Base-by-base conservation (phyloP, 2,797 vertebrate genomes). In the Chrysocyon brachyurus region DNA sequence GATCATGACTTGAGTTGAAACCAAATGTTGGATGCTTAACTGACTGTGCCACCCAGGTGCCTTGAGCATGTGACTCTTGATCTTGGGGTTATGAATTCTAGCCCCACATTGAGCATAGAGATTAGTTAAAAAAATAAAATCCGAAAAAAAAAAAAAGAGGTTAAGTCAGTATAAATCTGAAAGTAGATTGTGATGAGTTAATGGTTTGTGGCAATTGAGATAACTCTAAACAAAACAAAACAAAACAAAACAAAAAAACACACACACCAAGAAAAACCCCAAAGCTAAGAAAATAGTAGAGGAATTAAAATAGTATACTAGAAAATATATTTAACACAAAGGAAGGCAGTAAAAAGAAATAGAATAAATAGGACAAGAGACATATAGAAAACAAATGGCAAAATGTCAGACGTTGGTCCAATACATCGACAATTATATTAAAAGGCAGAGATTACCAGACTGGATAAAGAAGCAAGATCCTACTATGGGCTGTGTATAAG, bases 311-410 rank as follows among this genome's bases (percentile, higher is more conserved):
- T 78, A 56, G 15, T 56, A 49, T 4, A 56, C 11, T 90, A 81
- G 57, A 70, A 96, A 92, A 92, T 56, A 57, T 61, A 70, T 40
- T 73, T 70, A 88, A 57, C 6, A 73, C 46, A 81, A 83, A 85
- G 57, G 3, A 75, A 83, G 17, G 5, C 24, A 81, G 31, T 66
- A 85, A 84, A 97, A 94, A 78, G 22, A 21, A 75, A 28, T 8
- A 77, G 33, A 68, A 28, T 21, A 73, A 52, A 49, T 33, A 31
- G 36, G 36, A 49, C n/a, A 68, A 6, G 22, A 68, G 26, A 81
- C n/a, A 28, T 10, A 68, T 16, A 19, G 63, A 72, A 64, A 90
- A 87, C 31, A 90, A 73, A 83, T 56, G 73, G 24, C 52, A 78
- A 94, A 52, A 57, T 84, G 40, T 40, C 40, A 90, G 31, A n/a